Evolutionary conservation across 2,797 vertebrate genomes (phyloP), one percentile per base, ranked within the genome.

Genomic region (Acanthornis magna): DNA sequence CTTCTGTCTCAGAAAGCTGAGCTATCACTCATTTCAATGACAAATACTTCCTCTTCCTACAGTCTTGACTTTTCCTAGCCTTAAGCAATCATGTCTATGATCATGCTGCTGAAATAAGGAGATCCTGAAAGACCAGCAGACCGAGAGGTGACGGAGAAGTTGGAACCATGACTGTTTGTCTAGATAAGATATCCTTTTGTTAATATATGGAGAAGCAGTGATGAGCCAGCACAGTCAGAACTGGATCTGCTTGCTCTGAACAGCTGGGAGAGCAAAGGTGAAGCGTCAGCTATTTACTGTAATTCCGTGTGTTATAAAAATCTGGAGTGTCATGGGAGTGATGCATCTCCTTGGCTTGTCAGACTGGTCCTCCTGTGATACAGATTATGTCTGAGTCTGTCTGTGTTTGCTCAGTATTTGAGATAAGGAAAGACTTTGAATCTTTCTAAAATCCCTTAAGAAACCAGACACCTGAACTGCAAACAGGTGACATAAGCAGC

Each of bases 381-480:
- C 74, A 97, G 97, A 96, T 95, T 95, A 93, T 85, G 72, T 68
- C 89, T 83, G 63, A 74, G 84, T 92, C 93, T 97, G 95, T 96
- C 96, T 97, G 96, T 93, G 61, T 97, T 96, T 97, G 86, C 91
- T 97, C 88, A 84, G 93, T 77, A 55, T 76, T 88, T 75, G 77
- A 97, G 97, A 98, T 98, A 98, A 97, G 93, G 70, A 82, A 92
- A 65, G 57, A 67, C 60, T 95, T 88, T 88, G 95, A 95, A 93
- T 96, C 90, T 85, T 94, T 95, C 42, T 89, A 88, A 96, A 91
- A 77, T 79, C 80, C 86, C 95, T 92, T 95, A 96, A 97, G 97
- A 97, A 97, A 96, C 77, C 83, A 97, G 93, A 96, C 95, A 97
- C 95, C 97, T 96, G 97, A 96, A 94, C 77, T 91, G 83, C 80